Base-by-base conservation (phyloP, 53 echinoderm and acorn worm genomes). In the Echinometra lucunter region DNA sequence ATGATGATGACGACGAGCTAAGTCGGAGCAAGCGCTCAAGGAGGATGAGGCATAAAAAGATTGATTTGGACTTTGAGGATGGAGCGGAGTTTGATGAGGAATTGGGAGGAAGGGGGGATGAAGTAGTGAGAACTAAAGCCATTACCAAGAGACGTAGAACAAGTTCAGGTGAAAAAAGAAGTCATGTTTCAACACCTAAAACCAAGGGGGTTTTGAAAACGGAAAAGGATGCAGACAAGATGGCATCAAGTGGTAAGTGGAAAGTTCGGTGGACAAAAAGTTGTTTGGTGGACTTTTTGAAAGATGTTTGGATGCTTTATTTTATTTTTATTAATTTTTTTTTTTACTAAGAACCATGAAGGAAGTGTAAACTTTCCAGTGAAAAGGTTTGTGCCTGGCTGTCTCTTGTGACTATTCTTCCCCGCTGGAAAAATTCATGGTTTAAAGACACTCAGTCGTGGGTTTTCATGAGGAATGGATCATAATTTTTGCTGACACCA, bases 11-110 rank as follows among this genome's bases (percentile, higher is more conserved):
- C 23, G 92, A 44, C n/a, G 92, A 92, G 42, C 38, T 72, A 13
- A 72, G 44, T 53, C 9, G 45, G 45, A 92, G 92, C 92, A 44
- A 32, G 45, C 92, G 92, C 44, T 92, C 92, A 1, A 27, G 70
- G 72, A 92, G 92, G 47, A 72, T 25, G 47, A 44, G 92, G 17
- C 92, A 92, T 70, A 67, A 45, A 63, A 92, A 92, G 92, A 70
- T 92, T 27, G 92, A 92, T 53, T 70, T 92, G 69, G 92, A 92
- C 92, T 92, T 72, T 47, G 92, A 92, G 49, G 92, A 92, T 70
- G 92, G 92, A 49, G 45, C 92, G 4, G 69, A 92, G 74, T 92
- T 92, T 72, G 92, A 92, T 72, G 92, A 69, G 28, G 92, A 70
- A 21, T 2, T 37, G 78, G 78, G 35, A 21, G 21, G 42, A 1